A percentile compares a stretch with the other conserved stretches of the same genome.
These are phyloP conservation scores for Diachasmimorpha longicaudata DNA, from an alignment of 1,140 invertebrate species.

Conservation along the genomic window DNA sequence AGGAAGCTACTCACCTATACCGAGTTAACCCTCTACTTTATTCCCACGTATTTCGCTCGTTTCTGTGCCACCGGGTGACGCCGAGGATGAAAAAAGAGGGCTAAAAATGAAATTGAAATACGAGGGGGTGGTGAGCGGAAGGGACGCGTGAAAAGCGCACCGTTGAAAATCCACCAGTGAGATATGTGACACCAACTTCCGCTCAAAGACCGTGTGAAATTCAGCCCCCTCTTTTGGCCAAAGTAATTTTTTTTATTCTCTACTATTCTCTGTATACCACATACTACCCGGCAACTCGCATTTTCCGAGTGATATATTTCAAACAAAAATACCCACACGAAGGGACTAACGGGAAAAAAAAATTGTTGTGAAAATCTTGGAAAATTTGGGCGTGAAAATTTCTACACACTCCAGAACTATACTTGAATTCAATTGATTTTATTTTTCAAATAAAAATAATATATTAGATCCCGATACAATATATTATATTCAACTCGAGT, in stretches of 20 bases:
- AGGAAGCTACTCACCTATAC: not conserved
- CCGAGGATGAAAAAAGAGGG: not conserved
- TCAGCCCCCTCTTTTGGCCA: not conserved
- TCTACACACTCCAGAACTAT: too few species aligned
- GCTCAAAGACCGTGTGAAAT: conserved; percentile 11
- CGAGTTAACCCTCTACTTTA: conserved; percentile 16
- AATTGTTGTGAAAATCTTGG: not conserved
- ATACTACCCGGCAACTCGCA: not conserved
- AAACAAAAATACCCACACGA: not conserved
- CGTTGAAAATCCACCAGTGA: conserved; percentile 21
- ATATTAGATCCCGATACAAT: too few species aligned
- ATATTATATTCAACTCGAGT: too few species aligned
- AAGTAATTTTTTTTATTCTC: conserved; percentile 21
- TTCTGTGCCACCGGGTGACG: not conserved
- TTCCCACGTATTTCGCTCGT: not conserved
- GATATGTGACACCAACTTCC: conserved; percentile 28
- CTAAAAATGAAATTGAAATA: conserved; percentile 24
- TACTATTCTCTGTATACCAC: not conserved
- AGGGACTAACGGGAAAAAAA: not conserved
- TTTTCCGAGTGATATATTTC: conserved; percentile 5
- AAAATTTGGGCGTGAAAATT: too few species aligned
- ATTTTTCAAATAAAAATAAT: too few species aligned
- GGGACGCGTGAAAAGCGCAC: conserved; percentile 17
- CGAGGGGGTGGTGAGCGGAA: conserved; percentile 9
- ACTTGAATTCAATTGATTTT: too few species aligned